Evolutionary conservation across 2,888 invertebrate genomes (phyloP), one percentile per base, ranked within the genome.

Genomic region (Euproctis similis): DNA sequence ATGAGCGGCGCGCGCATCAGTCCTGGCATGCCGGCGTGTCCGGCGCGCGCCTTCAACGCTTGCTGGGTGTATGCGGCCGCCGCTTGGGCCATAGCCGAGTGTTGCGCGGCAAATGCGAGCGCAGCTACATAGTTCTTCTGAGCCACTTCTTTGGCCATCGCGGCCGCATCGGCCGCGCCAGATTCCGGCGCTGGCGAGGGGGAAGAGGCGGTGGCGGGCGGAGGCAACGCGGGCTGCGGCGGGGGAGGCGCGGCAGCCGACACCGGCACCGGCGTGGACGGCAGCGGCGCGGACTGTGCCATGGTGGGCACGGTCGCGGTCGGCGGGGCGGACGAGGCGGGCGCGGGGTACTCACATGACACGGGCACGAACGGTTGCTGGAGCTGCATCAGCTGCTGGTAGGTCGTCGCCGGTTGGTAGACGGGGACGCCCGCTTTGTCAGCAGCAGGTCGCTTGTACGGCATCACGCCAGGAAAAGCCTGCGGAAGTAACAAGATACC

Each of bases 361-460:
- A 96, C 95, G 91, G 96, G 95, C 91, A 96, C 95, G 89, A 95
- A 96, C 85, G 95, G 96, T 90, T 95, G 95, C 87, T 92, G 90
- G 69, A 94, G 90, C 88, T 95, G 95, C 91, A 96, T 93, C 86
- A 96, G 90, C 87, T 96, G 96, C 87, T 96, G 96, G 87, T 95
- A 94, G 71, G 94, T 93, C 66, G 93, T 93, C 73, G 92, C 92
- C 72, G 96, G 95, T 86, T 95, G 95, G 88, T 96, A 97, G 63
- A 97, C 94, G 67, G 97, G 97, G 78, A 97, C 89, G 74, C 97
- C 96, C 74, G 96, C 95, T 86, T 97, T 97, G 86, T 96, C 96
- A 45, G 95, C 95, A 66, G 96, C 95, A 74, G 97, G 94, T 87
- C 97, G 92, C 87, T 96, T 96, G 87, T 95, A 96, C 75, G 96